Evolutionary conservation across 2,888 invertebrate genomes (phyloP), one percentile per base, ranked within the genome.

Genomic region (Nebria brevicollis): DNA sequence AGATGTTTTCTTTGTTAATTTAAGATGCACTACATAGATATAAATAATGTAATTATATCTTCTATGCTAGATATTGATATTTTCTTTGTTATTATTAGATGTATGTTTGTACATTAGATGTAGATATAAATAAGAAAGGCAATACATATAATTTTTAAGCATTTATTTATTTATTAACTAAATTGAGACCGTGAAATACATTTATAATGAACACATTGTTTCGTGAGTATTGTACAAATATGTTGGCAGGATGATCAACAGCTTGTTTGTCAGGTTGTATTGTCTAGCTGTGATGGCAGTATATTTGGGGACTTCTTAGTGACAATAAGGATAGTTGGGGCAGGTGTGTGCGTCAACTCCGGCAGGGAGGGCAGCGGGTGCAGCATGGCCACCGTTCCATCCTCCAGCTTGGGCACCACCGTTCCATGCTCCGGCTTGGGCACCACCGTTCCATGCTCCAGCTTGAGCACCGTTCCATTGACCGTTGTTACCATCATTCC

Each of bases 251-350:
- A 75, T 66, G 54, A 66, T 75, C 80, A 80, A 70, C 75, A 54
- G 54, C 54, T 54, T 54, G 54, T 54, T 72, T 75, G 80, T 80
- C 70, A 72, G 70, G 75, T 80, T 75, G 80, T 70, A 80, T 75
- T 80, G 75, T 80, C 80, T 80, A 80, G 75, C 72, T 75, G 72
- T 72, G 75, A 70, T 15, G 70, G 64, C 75, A 80, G 70, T 75
- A 75, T 66, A 66, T 66, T 54, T n/a, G 72, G 65, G 34, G 6
- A 68, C n/a, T 82, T 80, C 43, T 86, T 87, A 88, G 84, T 87
- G 87, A 83, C 89, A 89, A 88, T 88, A 89, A 65, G 89, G 89
- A 83, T 89, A 89, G 86, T 89, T 89, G 83, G 89, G 89, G 83
- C 89, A 89, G 20, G 88, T 84, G 75, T 85, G 85, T n/a, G 89